These are phyloP conservation scores for Clamator glandarius DNA, from an alignment of 2,797 vertebrate species.

Conservation along the genomic window DNA sequence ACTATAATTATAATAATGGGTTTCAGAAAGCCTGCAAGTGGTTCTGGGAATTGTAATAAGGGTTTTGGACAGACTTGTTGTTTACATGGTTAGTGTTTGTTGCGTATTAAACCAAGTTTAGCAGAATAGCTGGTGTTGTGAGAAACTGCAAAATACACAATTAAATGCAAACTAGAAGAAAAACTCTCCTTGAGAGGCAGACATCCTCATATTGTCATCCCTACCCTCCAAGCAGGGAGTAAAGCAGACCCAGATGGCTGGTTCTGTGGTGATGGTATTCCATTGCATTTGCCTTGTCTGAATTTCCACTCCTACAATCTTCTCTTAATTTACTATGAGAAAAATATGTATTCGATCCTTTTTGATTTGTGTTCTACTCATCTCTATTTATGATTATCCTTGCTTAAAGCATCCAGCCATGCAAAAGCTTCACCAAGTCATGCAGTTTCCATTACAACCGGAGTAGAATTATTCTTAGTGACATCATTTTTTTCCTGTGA, in stretches of 20 bases:
- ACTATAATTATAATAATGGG: conserved; percentile 82
- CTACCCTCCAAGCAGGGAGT: neutral
- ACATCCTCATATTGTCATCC: neutral
- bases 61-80: conserved; percentile 68
- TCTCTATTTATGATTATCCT: conserved; percentile 45
- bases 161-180: conserved; percentile 51
- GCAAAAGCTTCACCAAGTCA: conserved; percentile 49
- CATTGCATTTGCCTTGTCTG: neutral
- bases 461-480: conserved; percentile 35
- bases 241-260: conserved; percentile 20
- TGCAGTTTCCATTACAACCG: conserved; percentile 26
- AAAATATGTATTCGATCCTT: conserved; percentile 37
- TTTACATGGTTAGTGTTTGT: conserved; percentile 73
- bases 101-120: conserved; percentile 71
- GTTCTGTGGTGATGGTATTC: neutral
- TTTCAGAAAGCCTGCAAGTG: conserved; percentile 75
- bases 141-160: conserved; percentile 72
- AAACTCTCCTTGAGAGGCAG: neutral
- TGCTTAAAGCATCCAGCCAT: conserved; percentile 46
- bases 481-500: neutral
- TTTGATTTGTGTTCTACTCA: conserved; percentile 26
- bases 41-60: conserved; percentile 75
- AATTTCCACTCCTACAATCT: conserved; percentile 32
- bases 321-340: conserved; percentile 40
- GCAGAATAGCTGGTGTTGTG: conserved; percentile 53